These are phyloP conservation scores for pig (Sus scrofa) DNA, from an alignment of 2,113 vertebrate species.

Conservation along the genomic window T2T-Sscrofa CM000827.6:78767501-78768000, in stretches of 20 bases:
- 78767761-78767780: background rate
- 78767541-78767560: background rate
- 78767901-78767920: background rate
- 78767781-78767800: background rate
- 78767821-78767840: background rate
- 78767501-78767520: background rate
- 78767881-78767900: background rate
- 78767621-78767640: background rate
- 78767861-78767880: background rate
- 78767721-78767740: background rate
- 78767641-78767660: background rate
- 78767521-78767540: background rate
- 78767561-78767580: background rate
- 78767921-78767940: background rate
- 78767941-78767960: background rate
- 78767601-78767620: background rate
- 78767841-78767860: background rate
- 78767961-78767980: background rate
- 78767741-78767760: background rate
- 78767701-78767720: background rate
- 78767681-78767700: background rate
- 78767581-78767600: background rate
- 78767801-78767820: background rate
- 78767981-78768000: constrained; percentile 24
- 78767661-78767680: background rate